Evolutionary conservation across 2,113 vertebrate species (phyloP).

Genomic region (Hippopotamus amphibius): DNA sequence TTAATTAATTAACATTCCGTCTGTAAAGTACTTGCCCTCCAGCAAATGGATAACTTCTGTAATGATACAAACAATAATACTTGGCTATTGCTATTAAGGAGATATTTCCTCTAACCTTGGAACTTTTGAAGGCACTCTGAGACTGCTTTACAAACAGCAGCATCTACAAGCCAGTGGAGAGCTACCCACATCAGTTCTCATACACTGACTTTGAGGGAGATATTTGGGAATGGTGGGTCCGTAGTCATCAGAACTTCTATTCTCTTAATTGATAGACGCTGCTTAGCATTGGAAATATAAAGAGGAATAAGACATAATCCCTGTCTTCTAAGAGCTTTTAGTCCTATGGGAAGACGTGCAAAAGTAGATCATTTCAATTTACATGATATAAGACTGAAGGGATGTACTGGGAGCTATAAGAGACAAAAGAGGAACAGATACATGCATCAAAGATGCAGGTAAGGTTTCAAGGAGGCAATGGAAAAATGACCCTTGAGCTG

Average conservation of each 20-base stretch:
- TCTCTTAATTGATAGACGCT: not conserved
- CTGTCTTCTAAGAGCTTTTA: not conserved
- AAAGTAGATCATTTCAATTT: not conserved
- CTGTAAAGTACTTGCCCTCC: not conserved
- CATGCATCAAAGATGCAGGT: not conserved
- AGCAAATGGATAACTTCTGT: not conserved
- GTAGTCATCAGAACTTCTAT: not conserved
- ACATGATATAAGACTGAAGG: not conserved
- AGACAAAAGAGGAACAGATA: not conserved
- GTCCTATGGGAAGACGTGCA: not conserved
- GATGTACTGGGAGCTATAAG: rapidly evolving
- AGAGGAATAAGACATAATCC: not conserved
- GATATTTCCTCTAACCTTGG: not conserved
- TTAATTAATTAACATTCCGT: not conserved
- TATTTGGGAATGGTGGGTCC: not conserved
- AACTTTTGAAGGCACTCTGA: not conserved
- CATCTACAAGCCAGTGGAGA: not conserved
- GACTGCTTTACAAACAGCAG: not conserved
- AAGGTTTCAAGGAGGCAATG: not conserved
- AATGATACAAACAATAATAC: not conserved
- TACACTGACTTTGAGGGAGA: not conserved
- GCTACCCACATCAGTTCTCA: not conserved
- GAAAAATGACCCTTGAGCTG: not conserved
- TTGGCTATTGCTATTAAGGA: not conserved
- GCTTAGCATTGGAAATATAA: not conserved